A percentile compares a stretch with the other conserved stretches of the same genome.
phyloP scores from a whole-genome alignment of 2,797 vertebrate genomes.

The Etheostoma nigrum region DNA sequence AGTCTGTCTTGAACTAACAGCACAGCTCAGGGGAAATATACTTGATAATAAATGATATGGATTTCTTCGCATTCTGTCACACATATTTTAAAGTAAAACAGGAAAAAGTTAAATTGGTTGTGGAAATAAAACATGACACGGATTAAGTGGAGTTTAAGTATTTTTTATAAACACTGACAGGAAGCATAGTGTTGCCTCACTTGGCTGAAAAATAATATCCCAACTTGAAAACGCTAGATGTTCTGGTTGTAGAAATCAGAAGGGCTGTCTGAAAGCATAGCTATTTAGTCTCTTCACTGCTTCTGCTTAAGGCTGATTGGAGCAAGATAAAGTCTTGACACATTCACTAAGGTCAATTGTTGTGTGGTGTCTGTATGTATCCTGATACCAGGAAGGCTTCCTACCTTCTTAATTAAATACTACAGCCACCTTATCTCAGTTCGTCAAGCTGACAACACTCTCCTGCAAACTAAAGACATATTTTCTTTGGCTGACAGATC shows the following conservation, averaged over 20 bases:
- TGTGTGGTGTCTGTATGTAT: constrained; percentile 73
- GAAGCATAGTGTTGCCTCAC: constrained; percentile 24
- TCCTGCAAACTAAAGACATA: constrained; percentile 66
- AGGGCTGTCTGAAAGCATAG: constrained; percentile 55
- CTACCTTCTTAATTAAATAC: constrained; percentile 80
- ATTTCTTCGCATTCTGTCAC: constrained; percentile 38
- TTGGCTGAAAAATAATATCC: constrained; percentile 31
- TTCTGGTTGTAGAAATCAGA: constrained; percentile 56
- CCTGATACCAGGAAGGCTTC: constrained; percentile 70
- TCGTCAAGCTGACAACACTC: constrained; percentile 70
- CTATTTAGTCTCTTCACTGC: constrained; percentile 71
- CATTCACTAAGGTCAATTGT: constrained; percentile 80
- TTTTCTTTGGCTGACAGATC: constrained; percentile 65
- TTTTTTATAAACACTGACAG: constrained; percentile 42
- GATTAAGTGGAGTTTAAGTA: constrained; percentile 47
- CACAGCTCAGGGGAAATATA: constrained; percentile 26
- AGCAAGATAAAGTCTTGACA: constrained; percentile 80
- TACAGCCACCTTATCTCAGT: constrained; percentile 71
- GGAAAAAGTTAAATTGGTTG: constrained; percentile 34
- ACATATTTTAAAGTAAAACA: constrained; percentile 35
- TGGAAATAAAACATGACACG: constrained; percentile 7
- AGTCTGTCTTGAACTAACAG: constrained; percentile 7
- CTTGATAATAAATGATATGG: constrained; percentile 30
- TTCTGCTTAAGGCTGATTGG: constrained; percentile 72
- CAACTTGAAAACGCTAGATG: constrained; percentile 34